phyloP scores from a whole-genome alignment of 2,888 invertebrate genomes.

The Odiellus spinosus region DNA sequence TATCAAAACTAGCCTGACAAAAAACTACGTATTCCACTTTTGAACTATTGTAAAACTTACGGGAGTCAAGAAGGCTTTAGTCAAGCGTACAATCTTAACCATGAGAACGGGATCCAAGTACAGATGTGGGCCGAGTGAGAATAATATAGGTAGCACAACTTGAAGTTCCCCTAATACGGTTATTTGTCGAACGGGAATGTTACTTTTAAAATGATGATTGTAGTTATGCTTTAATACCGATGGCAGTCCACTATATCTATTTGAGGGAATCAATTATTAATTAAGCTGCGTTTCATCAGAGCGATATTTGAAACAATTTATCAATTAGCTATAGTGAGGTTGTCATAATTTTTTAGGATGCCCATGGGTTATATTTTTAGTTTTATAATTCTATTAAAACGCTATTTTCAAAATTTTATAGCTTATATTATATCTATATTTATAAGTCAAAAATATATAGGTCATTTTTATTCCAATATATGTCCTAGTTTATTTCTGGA shows the following conservation, averaged over 20 bases:
- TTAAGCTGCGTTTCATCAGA: neutral
- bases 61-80: conserved; percentile 35
- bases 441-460: too few species aligned
- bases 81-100: conserved; percentile 56
- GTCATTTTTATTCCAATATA: too few species aligned
- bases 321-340: too few species aligned
- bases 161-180: conserved; percentile 53
- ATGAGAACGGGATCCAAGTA: conserved; percentile 74
- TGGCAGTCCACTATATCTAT: conserved; percentile 58
- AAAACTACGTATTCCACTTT: too few species aligned
- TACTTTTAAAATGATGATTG: neutral
- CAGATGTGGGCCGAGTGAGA: conserved; percentile 69
- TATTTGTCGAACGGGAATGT: conserved; percentile 35
- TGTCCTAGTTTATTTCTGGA: too few species aligned
- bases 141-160: conserved; percentile 66
- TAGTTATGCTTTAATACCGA: conserved; percentile 26
- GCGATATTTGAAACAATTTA: too few species aligned
- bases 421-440: too few species aligned
- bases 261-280: conserved; percentile 23
- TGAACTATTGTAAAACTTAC: too few species aligned
- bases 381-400: too few species aligned
- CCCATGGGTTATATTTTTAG: too few species aligned
- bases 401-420: too few species aligned
- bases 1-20: conserved; percentile 5
- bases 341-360: too few species aligned